A percentile compares a stretch with the other conserved stretches of the same genome.
phyloP scores from a whole-genome alignment of 1,140 invertebrate genomes.

The Diachasma alloeum region DNA sequence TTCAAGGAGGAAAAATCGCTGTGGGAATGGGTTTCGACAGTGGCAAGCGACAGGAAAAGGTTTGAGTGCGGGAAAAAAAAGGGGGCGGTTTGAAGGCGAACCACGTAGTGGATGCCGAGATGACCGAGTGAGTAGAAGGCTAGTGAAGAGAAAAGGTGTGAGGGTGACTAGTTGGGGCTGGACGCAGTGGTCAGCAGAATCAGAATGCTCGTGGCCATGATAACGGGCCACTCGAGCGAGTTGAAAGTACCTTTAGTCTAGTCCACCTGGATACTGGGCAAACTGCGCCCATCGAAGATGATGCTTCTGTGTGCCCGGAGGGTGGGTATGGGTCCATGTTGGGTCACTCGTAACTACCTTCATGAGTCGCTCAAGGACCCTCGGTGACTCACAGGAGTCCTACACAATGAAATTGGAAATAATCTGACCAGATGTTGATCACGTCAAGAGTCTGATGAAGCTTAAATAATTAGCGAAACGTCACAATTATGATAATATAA shows the following conservation, averaged over 20 bases:
- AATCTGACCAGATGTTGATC: no score
- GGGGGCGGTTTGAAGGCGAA: conserved; percentile 32
- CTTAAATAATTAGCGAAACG: no score
- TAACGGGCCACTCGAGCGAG: conserved; percentile 34
- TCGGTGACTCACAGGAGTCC: no score
- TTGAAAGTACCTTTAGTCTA: conserved; percentile 9
- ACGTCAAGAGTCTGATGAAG: no score
- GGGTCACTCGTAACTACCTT: no score
- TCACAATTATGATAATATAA: no score
- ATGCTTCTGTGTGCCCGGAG: no score
- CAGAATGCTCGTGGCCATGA: conserved; percentile 33
- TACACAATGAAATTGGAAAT: no score
- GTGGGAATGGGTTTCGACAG: neutral
- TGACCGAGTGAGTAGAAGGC: neutral
- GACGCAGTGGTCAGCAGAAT: conserved; percentile 38
- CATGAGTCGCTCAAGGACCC: no score
- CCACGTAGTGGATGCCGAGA: conserved; percentile 31
- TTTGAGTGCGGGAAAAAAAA: neutral
- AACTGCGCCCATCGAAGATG: no score
- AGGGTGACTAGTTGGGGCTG: neutral
- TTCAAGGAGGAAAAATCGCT: neutral
- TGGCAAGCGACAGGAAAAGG: neutral
- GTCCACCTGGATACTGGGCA: neutral
- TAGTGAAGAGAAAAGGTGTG: neutral
- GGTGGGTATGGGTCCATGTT: no score